These are phyloP conservation scores for Tachystola acroxantha DNA, from an alignment of 2,888 invertebrate genomes.

Conservation along the genomic window DNA sequence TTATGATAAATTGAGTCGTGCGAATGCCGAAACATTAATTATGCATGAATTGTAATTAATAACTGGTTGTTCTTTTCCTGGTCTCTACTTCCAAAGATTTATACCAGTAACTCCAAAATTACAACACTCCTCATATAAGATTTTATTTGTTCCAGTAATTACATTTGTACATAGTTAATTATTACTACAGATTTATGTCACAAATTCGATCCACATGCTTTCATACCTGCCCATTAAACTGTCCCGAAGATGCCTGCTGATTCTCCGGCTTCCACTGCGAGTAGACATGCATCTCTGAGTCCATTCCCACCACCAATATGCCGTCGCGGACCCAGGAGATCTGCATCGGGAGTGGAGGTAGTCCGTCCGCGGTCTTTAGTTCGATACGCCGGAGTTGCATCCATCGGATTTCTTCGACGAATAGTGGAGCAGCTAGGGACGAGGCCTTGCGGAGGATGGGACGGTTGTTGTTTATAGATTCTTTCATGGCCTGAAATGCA, in stretches of 20 bases:
- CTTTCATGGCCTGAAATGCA: slow-evolving; percentile 87
- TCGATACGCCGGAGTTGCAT: slow-evolving; percentile 96
- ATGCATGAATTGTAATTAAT: no score
- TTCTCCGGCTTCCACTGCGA: slow-evolving; percentile 96
- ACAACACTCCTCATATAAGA: no score
- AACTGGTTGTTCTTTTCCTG: no score
- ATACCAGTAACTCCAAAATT: no score
- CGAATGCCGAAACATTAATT: no score
- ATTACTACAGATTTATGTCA: no score
- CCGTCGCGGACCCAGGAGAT: slow-evolving; percentile 99
- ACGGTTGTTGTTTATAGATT: slow-evolving; percentile 89
- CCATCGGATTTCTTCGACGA: slow-evolving; percentile 96
- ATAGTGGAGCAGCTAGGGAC: slow-evolving; percentile 92
- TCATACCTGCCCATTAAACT: slow-evolving; percentile 44
- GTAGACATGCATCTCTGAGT: slow-evolving; percentile 99
- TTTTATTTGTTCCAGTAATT: no score
- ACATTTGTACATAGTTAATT: no score
- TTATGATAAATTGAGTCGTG: no score
- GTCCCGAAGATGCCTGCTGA: slow-evolving; percentile 42
- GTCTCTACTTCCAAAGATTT: no score
- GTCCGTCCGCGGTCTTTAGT: slow-evolving; percentile 94
- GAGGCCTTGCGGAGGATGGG: slow-evolving; percentile 94
- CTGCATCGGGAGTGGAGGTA: slow-evolving; percentile 98
- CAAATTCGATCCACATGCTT: no score
- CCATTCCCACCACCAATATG: slow-evolving; percentile 98